Conservation (phyloP, 2,888 invertebrate genomes). For the Drosophila parthenogenetica region DNA sequence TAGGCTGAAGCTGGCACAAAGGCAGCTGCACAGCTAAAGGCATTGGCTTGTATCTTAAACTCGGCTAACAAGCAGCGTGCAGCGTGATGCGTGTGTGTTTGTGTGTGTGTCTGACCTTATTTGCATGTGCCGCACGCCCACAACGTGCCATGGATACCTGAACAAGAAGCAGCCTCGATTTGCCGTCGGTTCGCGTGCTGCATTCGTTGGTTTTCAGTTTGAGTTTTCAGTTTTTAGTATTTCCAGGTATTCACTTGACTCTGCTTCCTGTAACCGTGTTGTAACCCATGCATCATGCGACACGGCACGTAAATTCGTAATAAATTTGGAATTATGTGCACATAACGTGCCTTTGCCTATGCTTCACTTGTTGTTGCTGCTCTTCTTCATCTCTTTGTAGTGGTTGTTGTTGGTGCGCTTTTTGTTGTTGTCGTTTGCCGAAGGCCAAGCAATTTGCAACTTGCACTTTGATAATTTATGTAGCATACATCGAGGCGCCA, state of each 20-base stretch:
- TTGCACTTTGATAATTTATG: constrained; percentile 78
- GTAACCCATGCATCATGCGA: constrained; percentile 61
- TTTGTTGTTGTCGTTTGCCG: constrained; percentile 39
- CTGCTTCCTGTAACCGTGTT: constrained; percentile 11
- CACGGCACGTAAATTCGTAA: constrained; percentile 72
- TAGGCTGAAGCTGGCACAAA: constrained; percentile 55
- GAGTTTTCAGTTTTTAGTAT: constrained; percentile 23
- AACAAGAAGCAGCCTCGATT: constrained; percentile 18
- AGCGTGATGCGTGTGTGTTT: constrained; percentile 5
- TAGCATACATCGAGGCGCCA: constrained; percentile 54
- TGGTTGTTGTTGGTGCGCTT: constrained; percentile 4
- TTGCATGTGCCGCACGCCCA: constrained; percentile 68
- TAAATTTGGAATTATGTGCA: constrained; percentile 78
- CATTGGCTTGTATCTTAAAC: constrained; percentile 51
- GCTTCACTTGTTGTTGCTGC: constrained; percentile 10
- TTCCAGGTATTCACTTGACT: constrained; percentile 18
- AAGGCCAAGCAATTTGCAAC: constrained; percentile 76
- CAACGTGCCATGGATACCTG: constrained; percentile 71
- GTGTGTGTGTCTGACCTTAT: constrained; percentile 56
- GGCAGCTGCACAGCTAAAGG: constrained; percentile 43
- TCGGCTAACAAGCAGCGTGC: constrained; percentile 41
- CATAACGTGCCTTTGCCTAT: constrained; percentile 58
- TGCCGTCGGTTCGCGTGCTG: constrained; percentile 17
- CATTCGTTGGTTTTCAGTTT: constrained; percentile 24
- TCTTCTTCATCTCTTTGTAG: constrained; percentile 2